Evolutionary conservation across 2,797 vertebrate species (phyloP), one percentile per base, ranked within the genome.

Genomic region (Rhincodon typus): DNA sequence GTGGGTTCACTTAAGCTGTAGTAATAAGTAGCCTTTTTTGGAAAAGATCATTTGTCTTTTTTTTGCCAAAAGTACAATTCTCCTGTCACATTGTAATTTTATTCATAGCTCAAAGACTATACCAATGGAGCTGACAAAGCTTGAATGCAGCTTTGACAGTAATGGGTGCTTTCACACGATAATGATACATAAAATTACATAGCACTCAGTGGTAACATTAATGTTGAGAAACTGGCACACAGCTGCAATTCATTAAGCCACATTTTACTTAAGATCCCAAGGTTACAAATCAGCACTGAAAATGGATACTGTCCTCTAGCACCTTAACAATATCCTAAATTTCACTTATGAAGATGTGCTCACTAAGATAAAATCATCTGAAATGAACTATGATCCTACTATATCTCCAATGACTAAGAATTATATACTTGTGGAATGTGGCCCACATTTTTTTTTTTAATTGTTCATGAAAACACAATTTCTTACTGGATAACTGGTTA

Each of bases 141-240:
- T 66, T 50, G 46, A 62, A 79, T 93, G 42, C 97, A 96, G 96
- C 96, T 90, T 70, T 98, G 97, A 97, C 97, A 97, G 96, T 98
- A 98, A 98, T 97, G 97, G 97, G 97, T 96, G 97, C 97, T 97
- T 97, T 95, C 96, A 96, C 84, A 96, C 97, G 96, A 97, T 96
- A 97, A 96, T 84, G 95, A 96, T 96, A 97, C 97, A 96, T 97
- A 97, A 97, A 97, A 97, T 98, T 98, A 98, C 96, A 97, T 97
- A 66, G 97, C 96, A 97, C 97, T 97, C 97, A 96, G 96, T 97
- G 97, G 98, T 97, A 98, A 97, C 19, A 96, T 97, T 97, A 97
- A 97, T 98, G 97, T 97, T 97, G 82, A 97, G 97, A 96, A 96
- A 96, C 96, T 93, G 2, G 0, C 96, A 96, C 97, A 96, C 97